phyloP scores from a whole-genome alignment of 2,797 vertebrate species.

The Passerculus sandwichensis region DNA sequence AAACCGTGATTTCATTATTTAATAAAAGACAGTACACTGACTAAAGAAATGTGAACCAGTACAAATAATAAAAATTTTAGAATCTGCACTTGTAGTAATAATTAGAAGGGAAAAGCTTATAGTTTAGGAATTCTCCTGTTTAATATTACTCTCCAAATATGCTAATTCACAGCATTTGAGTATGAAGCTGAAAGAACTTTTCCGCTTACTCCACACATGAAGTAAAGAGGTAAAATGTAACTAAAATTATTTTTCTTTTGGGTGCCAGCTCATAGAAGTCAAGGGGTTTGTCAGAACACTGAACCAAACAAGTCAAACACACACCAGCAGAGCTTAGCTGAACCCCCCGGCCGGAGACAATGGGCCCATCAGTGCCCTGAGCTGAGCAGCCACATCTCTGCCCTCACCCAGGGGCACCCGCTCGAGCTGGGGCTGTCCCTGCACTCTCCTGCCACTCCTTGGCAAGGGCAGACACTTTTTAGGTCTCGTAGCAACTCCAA shows the following conservation, averaged over 20 bases:
- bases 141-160: background rate
- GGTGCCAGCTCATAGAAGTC: background rate
- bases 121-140: background rate
- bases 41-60: background rate
- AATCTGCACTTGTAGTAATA: background rate
- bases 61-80: conserved; percentile 21
- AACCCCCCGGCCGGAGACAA: background rate
- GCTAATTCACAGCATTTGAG: background rate
- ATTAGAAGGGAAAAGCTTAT: rapidly evolving
- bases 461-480: background rate
- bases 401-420: background rate
- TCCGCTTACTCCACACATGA: background rate
- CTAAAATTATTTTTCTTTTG: background rate
- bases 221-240: background rate
- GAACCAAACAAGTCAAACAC: background rate
- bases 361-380: rapidly evolving
- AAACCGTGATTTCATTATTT: conserved; percentile 20
- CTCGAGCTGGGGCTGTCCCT: background rate
- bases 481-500: rapidly evolving
- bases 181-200: background rate
- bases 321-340: background rate
- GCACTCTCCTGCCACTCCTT: background rate
- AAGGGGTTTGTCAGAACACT: background rate
- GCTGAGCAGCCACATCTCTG: background rate
- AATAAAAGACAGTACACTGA: background rate